Percentiles rank a stretch among this genome's conserved stretches.
These are phyloP conservation scores for Zaprionus bogoriensis DNA, from an alignment of 2,888 invertebrate species.

Conservation along the genomic window DNA sequence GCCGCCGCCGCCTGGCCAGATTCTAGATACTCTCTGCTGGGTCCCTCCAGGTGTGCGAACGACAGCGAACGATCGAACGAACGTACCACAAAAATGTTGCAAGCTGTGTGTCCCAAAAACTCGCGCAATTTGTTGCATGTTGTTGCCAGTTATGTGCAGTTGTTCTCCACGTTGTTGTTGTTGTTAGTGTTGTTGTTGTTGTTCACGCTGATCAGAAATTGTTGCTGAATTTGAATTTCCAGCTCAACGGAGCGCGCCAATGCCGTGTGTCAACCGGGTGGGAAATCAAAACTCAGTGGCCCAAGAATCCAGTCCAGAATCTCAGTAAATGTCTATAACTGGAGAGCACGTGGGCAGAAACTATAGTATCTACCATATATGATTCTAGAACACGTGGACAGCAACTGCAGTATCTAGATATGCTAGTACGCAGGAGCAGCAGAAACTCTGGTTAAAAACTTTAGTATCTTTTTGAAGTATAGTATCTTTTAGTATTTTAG, in stretches of 20 bases:
- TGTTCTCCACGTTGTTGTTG: conserved; percentile 6
- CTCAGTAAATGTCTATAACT: background rate
- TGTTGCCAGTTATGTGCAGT: conserved; percentile 22
- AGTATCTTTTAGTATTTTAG: too few species aligned
- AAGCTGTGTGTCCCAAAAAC: conserved; percentile 59
- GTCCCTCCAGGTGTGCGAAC: conserved; percentile 64
- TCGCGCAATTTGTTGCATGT: conserved; percentile 57
- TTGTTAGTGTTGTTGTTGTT: conserved; percentile 7
- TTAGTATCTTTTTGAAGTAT: too few species aligned
- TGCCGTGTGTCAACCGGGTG: conserved; percentile 21
- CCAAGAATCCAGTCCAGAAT: conserved; percentile 43
- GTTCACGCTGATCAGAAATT: conserved; percentile 11
- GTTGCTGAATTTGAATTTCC: conserved; percentile 42
- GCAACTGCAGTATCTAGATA: background rate
- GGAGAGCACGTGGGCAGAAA: background rate
- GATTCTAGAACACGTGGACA: background rate
- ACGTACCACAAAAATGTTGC: conserved; percentile 47
- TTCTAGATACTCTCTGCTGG: conserved; percentile 52
- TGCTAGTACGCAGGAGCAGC: too few species aligned
- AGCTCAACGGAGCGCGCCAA: conserved; percentile 51
- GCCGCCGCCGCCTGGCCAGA: conserved; percentile 39
- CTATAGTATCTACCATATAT: background rate
- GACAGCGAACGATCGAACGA: too few species aligned
- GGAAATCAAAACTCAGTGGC: conserved; percentile 13
- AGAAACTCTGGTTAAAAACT: too few species aligned